Evolutionary conservation across 2,888 invertebrate species (phyloP).

Genomic region (Scaptomyza polygonia): DNA sequence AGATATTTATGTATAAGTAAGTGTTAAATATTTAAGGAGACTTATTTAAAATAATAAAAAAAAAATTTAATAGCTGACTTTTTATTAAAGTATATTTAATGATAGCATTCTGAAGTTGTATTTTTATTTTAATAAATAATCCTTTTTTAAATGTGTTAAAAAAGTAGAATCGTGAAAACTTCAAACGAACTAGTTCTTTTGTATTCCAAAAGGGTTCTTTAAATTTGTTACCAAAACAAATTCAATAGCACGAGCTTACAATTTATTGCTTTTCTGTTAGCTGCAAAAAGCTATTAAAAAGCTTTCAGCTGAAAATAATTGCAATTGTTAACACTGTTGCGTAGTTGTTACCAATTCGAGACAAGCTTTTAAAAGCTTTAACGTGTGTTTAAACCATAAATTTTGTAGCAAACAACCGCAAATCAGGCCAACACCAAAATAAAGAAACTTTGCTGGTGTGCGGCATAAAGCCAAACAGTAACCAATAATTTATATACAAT

Average conservation of each 20-base stretch:
- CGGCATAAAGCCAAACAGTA: constrained; percentile 36
- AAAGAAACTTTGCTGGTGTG: constrained; percentile 17
- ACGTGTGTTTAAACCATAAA: constrained; percentile 41
- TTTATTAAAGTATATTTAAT: too few relatives aligned
- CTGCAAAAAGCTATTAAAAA: constrained; percentile 29
- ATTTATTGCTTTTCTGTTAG: constrained; percentile 3
- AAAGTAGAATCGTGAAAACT: background rate
- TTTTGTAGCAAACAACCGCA: constrained; percentile 5
- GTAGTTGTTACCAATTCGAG: constrained; percentile 32
- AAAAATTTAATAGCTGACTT: too few relatives aligned
- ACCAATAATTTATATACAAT: constrained; percentile 58
- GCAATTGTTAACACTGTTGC: background rate
- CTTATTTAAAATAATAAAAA: too few relatives aligned
- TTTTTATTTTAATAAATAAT: too few relatives aligned
- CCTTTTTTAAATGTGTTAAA: background rate
- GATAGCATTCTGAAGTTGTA: too few relatives aligned
- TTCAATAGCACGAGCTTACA: background rate
- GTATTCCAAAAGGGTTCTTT: background rate
- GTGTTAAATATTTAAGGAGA: background rate
- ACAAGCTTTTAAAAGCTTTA: constrained; percentile 40
- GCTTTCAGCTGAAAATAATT: constrained; percentile 21
- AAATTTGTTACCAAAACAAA: constrained; percentile 11
- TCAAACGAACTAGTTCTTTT: background rate
- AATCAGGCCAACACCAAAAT: constrained; percentile 9
- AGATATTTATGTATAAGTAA: background rate